Percentiles rank a stretch among this genome's conserved stretches.
Conservation (phyloP, 1,140 invertebrate species). For the Pseudomyrmex sp. region DNA sequence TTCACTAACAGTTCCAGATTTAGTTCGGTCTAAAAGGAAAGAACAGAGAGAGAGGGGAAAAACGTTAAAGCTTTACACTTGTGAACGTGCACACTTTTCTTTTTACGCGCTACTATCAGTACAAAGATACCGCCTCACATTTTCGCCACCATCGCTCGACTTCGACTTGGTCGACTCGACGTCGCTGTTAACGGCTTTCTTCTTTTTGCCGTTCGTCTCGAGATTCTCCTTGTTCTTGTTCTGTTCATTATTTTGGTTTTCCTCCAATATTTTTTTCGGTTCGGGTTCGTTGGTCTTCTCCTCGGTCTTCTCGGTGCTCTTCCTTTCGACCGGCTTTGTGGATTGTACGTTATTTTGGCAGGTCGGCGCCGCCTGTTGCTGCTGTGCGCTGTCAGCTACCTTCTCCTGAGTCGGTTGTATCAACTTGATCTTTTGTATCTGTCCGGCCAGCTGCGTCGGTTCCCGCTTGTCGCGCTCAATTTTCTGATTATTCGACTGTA, state of each 20-base stretch:
- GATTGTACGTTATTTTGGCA: slow-evolving; percentile 62
- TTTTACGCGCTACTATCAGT: neutral
- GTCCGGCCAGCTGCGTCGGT: slow-evolving; percentile 76
- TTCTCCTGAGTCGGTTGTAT: slow-evolving; percentile 81
- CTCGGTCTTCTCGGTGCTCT: slow-evolving; percentile 72
- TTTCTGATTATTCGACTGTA: slow-evolving; percentile 82
- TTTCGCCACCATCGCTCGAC: slow-evolving; percentile 80
- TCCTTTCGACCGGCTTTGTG: slow-evolving; percentile 75
- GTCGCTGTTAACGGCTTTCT: slow-evolving; percentile 76
- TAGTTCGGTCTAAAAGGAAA: slow-evolving; percentile 78
- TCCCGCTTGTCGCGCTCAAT: slow-evolving; percentile 79
- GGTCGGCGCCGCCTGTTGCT: slow-evolving; percentile 66
- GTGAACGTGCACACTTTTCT: neutral
- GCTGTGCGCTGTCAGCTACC: slow-evolving; percentile 70
- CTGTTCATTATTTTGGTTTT: slow-evolving; percentile 78
- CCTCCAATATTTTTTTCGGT: slow-evolving; percentile 73
- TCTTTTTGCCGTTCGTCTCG: slow-evolving; percentile 80
- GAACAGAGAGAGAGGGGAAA: neutral
- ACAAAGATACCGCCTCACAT: slow-evolving; percentile 71
- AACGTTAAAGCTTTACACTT: slow-evolving; percentile 5
- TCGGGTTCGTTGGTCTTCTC: slow-evolving; percentile 75
- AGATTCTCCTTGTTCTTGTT: slow-evolving; percentile 82
- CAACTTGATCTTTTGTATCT: slow-evolving; percentile 83
- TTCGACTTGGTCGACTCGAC: slow-evolving; percentile 81
- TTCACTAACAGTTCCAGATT: slow-evolving; percentile 87